A percentile compares a stretch with the other conserved stretches of the same genome.
phyloP scores from a whole-genome alignment of 2,888 invertebrate genomes.

The Lasioglossum figueresi region DNA sequence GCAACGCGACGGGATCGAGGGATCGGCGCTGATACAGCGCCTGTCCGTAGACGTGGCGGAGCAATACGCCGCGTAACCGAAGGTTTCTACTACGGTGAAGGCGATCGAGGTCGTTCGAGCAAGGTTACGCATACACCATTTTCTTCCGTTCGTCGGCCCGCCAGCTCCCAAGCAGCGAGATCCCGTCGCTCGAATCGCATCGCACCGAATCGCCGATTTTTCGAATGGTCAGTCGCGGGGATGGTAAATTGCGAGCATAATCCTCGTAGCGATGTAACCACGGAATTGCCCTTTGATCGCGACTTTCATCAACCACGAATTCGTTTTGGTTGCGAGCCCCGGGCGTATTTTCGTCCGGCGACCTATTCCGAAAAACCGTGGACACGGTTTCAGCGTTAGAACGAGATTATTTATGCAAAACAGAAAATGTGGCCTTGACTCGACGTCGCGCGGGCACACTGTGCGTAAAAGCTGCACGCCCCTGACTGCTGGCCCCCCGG shows the following conservation, averaged over 20 bases:
- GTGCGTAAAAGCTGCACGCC: background rate
- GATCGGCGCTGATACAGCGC: conserved; percentile 44
- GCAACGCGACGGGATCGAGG: conserved; percentile 35
- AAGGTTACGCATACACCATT: conserved; percentile 80
- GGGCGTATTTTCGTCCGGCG: background rate
- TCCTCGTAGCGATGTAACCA: too few relatives aligned
- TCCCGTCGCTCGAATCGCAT: conserved; percentile 22
- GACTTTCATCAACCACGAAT: background rate
- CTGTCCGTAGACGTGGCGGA: conserved; percentile 45
- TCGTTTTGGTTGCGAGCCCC: background rate
- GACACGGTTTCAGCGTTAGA: background rate
- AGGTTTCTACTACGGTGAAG: conserved; percentile 78
- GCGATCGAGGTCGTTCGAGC: conserved; percentile 81
- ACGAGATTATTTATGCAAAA: conserved; percentile 47
- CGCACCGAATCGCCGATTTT: conserved; percentile 26
- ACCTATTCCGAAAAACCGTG: background rate
- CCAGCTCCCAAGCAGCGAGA: conserved; percentile 19
- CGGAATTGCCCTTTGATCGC: conserved; percentile 7
- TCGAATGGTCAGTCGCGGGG: background rate
- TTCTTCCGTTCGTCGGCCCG: conserved; percentile 64
- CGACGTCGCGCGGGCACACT: background rate
- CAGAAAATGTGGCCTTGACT: conserved; percentile 48
- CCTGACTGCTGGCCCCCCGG: background rate
- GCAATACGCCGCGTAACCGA: conserved; percentile 36
- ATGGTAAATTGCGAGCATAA: conserved; percentile 10